These are phyloP conservation scores for Incurvaria masculella DNA, from an alignment of 2,888 invertebrate species.

Conservation along the genomic window DNA sequence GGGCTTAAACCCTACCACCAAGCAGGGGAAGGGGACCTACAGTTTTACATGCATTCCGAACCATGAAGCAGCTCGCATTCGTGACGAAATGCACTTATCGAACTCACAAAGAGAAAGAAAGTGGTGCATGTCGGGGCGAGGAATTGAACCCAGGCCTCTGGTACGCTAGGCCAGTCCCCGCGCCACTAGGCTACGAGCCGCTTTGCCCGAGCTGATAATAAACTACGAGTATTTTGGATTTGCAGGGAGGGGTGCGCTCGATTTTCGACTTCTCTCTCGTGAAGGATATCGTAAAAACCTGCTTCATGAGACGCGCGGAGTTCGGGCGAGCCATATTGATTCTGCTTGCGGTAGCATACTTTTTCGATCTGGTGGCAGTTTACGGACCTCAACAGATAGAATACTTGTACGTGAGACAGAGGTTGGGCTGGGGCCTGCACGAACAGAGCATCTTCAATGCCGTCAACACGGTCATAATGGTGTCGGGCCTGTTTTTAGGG, in stretches of 20 bases:
- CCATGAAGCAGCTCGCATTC: no score
- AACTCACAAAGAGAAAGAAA: no score
- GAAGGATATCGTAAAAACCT: constrained; percentile 37
- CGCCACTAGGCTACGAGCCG: no score
- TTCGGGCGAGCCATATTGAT: constrained; percentile 25
- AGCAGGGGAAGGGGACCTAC: no score
- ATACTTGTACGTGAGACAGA: constrained; percentile 61
- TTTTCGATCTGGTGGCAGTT: constrained; percentile 31
- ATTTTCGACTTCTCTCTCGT: constrained; percentile 27
- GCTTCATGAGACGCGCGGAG: constrained; percentile 35
- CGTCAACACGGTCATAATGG: constrained; percentile 43
- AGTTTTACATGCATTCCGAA: no score
- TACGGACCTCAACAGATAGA: constrained; percentile 54
- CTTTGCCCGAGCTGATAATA: no score
- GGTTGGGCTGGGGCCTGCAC: constrained; percentile 63
- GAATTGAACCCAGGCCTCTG: no score
- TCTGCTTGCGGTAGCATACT: constrained; percentile 22
- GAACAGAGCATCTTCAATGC: constrained; percentile 60
- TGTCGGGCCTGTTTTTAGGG: constrained; percentile 57
- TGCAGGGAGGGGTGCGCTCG: constrained; percentile 21
- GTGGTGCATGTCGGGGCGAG: no score
- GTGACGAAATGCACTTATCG: no score
- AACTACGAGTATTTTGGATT: no score
- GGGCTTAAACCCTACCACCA: no score
- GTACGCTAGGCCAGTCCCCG: no score